Conservation (phyloP, 2,113 vertebrate genomes). For the Cygnus buccinator region DNA sequence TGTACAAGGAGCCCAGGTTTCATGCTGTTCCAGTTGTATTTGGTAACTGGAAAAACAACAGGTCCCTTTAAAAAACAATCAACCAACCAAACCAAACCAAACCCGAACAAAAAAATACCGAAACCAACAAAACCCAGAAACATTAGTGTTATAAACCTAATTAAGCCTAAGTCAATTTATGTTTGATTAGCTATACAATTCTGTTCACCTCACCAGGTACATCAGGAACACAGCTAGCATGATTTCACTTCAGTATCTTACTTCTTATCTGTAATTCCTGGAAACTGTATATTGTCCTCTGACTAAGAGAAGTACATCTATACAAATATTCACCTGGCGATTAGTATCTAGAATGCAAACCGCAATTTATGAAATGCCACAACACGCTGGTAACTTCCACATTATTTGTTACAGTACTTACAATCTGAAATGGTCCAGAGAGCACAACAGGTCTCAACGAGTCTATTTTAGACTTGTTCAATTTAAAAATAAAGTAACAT, state of each 20-base stretch:
- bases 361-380: not conserved
- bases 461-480: not conserved
- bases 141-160: not conserved
- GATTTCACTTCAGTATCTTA: not conserved
- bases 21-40: not conserved
- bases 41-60: not conserved
- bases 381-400: not conserved
- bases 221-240: not conserved
- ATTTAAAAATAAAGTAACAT: not conserved
- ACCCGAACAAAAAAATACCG: no score
- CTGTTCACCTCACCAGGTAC: not conserved
- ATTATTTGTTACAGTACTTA: not conserved
- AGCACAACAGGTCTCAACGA: not conserved
- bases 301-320: not conserved
- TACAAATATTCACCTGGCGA: not conserved
- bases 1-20: not conserved
- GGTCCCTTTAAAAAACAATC: not conserved
- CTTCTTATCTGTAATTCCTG: not conserved
- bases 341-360: not conserved
- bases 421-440: not conserved
- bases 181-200: not conserved
- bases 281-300: not conserved
- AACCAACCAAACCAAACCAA: no score
- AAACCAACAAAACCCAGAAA: not conserved
- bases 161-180: not conserved